Base-by-base conservation (phyloP, 92 coral and sea anemone species). In the Diadumene lineata region DNA sequence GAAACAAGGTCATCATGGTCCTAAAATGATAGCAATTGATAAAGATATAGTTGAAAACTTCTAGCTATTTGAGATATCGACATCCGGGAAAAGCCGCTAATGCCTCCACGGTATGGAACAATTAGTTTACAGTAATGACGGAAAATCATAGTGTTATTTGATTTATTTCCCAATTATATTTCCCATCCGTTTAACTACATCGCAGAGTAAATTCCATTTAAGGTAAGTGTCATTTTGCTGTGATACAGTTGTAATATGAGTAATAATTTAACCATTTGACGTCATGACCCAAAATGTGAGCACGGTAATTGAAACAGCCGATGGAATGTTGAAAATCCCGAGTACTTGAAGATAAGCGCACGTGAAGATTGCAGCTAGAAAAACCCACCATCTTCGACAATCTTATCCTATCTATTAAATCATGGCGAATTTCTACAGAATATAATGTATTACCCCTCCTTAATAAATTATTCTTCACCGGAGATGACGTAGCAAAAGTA, bases 401-500 rank as follows among this genome's bases (percentile, higher is more conserved):
- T 7, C 60, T 7, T 4, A 21, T 7, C 21, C 60, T 55, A n/a
- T 38, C 13, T 25, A 58, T 58, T 31, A n/a, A 72, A 70, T 0
- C 11, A 72, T 72, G 66, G 57, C 44, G 77, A 72, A 72, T 33
- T 30, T 30, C 30, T 71, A 34, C 30, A 33, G 32, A 11, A 55
- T 48, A 28, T 28, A 28, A 25, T 30, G 0, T 0, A 0, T 16
- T 17, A 21, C 67, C 66, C 66, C 77, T 55, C 34, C 56, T 43
- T 11, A 22, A 9, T 23, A 7, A 11, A 57, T 56, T 11, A 33
- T 3, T 15, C 32, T 23, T 13, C 0, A 72, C 77, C 77, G 77
- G 77, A 72, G 28, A 62, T 72, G 77, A 72, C 77, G 66, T 72
- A 65, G 23, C 19, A 1, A 51, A 72, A 24, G 66, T 72, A 38